A percentile compares a stretch with the other conserved stretches of the same genome.
phyloP scores from a whole-genome alignment of 1,140 invertebrate genomes.

The Yoshiicerus persimilis region DNA sequence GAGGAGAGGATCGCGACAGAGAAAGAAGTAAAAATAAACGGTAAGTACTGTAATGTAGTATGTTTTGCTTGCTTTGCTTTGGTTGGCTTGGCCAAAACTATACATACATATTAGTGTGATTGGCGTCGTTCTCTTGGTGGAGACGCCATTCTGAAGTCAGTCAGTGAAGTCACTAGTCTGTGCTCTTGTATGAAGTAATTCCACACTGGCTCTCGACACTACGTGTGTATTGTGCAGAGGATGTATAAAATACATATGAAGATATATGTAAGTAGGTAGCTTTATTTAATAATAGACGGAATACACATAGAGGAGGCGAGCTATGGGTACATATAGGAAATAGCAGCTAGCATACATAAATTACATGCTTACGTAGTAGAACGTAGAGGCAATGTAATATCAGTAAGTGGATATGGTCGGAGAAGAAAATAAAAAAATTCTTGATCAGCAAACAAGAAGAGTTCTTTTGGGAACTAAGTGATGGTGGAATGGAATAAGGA shows the following conservation, averaged over 20 bases:
- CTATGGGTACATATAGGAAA: not conserved
- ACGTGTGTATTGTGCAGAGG: not conserved
- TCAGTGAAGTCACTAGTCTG: not conserved
- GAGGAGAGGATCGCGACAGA: not conserved
- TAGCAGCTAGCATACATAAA: not conserved
- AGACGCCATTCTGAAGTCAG: not conserved
- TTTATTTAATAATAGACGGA: not conserved
- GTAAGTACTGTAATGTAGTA: not conserved
- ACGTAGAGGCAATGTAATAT: not conserved
- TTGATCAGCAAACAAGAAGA: not conserved
- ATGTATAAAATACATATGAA: not conserved
- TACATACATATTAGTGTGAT: not conserved
- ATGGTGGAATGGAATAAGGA: not conserved
- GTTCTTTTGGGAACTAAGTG: not conserved
- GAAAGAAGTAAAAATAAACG: not conserved
- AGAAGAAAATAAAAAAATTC: conserved; percentile 3
- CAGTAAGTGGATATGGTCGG: not conserved
- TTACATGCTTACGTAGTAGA: not conserved
- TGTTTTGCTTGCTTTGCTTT: not conserved
- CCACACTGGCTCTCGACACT: not conserved
- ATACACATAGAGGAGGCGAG: not conserved
- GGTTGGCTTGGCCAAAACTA: not conserved
- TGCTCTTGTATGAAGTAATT: not conserved
- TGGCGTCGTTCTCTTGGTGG: not conserved
- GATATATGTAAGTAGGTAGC: not conserved